phyloP scores from a whole-genome alignment of 2,113 vertebrate species.

The Misgurnus anguillicaudatus region DNA sequence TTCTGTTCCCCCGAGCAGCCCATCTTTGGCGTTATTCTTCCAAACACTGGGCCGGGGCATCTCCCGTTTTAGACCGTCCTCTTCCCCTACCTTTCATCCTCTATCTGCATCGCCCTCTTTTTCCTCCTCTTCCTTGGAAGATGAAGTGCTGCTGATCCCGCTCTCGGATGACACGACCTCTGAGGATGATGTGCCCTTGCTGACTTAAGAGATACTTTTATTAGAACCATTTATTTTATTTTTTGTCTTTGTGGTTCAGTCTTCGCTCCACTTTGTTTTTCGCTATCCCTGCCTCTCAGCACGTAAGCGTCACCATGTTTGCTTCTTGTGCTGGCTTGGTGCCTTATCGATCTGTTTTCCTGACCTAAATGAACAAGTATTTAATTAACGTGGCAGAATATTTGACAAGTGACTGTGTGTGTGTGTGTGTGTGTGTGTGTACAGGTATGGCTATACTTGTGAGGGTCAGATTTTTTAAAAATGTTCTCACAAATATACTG shows the following conservation, averaged over 20 bases:
- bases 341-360: slow-evolving; percentile 67
- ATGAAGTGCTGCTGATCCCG: slow-evolving; percentile 85
- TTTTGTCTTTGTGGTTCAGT: not conserved
- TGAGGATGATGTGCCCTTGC: slow-evolving; percentile 84
- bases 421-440: not conserved
- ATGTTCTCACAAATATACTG: no score
- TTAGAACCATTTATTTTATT: not conserved
- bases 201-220: slow-evolving; percentile 68
- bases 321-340: slow-evolving; percentile 69
- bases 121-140: slow-evolving; percentile 74
- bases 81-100: slow-evolving; percentile 66
- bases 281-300: slow-evolving; percentile 52
- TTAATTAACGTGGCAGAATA: slow-evolving; percentile 48
- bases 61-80: slow-evolving; percentile 68
- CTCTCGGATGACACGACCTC: slow-evolving; percentile 79
- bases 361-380: slow-evolving; percentile 59
- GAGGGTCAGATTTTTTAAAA: no score
- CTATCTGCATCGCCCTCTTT: slow-evolving; percentile 71
- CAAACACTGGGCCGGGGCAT: slow-evolving; percentile 69
- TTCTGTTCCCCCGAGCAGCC: slow-evolving; percentile 63
- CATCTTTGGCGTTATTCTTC: slow-evolving; percentile 69
- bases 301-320: slow-evolving; percentile 59
- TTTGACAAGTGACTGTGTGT: slow-evolving; percentile 36
- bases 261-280: not conserved
- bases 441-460: no score